A percentile compares a stretch with the other conserved stretches of the same genome.
Evolutionary conservation across 2,797 vertebrate species (phyloP).

Genomic region (Hipposideros larvatus): DNA sequence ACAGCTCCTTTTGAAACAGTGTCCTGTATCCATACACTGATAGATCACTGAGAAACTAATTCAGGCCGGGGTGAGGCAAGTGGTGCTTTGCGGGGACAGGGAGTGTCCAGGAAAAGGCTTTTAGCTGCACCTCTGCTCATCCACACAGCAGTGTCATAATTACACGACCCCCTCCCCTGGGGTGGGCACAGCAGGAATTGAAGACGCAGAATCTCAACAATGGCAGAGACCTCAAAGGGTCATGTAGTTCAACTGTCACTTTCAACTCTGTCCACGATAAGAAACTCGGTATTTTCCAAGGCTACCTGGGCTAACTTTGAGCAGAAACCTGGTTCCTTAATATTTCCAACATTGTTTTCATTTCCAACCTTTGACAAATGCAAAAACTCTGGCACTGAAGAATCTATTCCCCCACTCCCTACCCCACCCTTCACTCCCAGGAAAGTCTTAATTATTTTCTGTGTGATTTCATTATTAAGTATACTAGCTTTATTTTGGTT

Average conservation of each 20-base stretch:
- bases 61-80: not conserved
- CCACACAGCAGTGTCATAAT: not conserved
- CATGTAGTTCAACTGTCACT: not conserved
- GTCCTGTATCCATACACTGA: not conserved
- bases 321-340: not conserved
- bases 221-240: not conserved
- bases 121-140: not conserved
- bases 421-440: not conserved
- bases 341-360: not conserved
- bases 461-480: not conserved
- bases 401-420: not conserved
- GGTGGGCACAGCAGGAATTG: not conserved
- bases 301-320: not conserved
- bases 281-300: slow-evolving; percentile 75
- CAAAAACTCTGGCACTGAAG: not conserved
- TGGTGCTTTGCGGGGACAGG: not conserved
- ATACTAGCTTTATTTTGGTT: slow-evolving; percentile 28
- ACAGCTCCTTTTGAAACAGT: not conserved
- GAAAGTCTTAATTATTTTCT: slow-evolving; percentile 16
- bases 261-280: slow-evolving; percentile 35
- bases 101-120: not conserved
- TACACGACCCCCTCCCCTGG: rapidly evolving
- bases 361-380: slow-evolving; percentile 3
- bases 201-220: slow-evolving; percentile 51
- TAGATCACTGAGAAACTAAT: not conserved